A percentile compares a stretch with the other conserved stretches of the same genome.
These are phyloP conservation scores for Pseudobourletiella spinata DNA, from an alignment of 1,140 invertebrate species.

Conservation along the genomic window DNA sequence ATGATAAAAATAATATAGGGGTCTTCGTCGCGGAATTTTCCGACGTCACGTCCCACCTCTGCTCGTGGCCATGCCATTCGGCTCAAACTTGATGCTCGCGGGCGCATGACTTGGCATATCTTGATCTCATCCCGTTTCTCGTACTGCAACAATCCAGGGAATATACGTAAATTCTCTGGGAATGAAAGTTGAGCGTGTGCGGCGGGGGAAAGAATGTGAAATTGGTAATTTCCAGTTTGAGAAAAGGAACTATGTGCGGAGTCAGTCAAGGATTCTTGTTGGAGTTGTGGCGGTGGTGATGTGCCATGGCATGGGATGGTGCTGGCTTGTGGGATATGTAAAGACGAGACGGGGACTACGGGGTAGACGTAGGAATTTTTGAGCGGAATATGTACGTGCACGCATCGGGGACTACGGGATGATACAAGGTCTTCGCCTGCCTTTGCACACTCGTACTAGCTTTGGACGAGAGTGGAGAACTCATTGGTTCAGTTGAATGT, in stretches of 20 bases:
- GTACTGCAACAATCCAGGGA: background rate
- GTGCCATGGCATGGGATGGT: background rate
- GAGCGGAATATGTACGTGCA: background rate
- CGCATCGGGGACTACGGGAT: no score
- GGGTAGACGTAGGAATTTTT: no score
- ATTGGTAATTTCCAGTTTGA: conserved; percentile 9
- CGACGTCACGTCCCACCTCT: no score
- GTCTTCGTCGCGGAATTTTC: background rate
- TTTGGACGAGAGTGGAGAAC: background rate
- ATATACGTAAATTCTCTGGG: no score
- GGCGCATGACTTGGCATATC: no score
- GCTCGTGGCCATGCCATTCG: no score
- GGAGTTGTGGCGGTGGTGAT: background rate
- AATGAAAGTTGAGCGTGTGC: background rate
- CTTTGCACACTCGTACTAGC: background rate
- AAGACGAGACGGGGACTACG: background rate
- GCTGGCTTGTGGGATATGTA: background rate
- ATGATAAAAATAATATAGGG: no score
- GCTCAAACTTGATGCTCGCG: no score
- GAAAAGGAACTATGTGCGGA: background rate
- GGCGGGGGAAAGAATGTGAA: conserved; percentile 10
- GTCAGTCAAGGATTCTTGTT: background rate
- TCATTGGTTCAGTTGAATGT: background rate
- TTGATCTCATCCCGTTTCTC: background rate
- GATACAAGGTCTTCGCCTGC: no score